These are phyloP conservation scores for Colaptes auratus DNA, from an alignment of 2,113 vertebrate genomes.

Conservation along the genomic window DNA sequence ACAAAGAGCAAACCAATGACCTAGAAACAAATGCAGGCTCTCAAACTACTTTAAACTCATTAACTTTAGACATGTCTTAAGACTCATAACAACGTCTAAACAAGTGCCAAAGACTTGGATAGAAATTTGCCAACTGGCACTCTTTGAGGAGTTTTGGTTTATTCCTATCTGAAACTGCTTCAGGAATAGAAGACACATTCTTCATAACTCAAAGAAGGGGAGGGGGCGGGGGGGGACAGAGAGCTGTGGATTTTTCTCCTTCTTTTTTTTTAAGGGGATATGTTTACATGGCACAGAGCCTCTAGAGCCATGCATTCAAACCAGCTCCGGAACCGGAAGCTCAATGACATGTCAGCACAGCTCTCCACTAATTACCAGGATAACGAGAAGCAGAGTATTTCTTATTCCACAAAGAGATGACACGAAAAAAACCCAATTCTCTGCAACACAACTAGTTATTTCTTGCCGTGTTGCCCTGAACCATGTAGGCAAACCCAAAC, in stretches of 20 bases:
- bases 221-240: not conserved
- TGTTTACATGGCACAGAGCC: conserved; percentile 39
- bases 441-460: not conserved
- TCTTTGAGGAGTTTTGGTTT: not conserved
- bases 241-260: not conserved
- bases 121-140: not conserved
- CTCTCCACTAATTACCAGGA: conserved; percentile 46
- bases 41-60: conserved; percentile 23
- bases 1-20: conserved; percentile 41
- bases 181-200: not conserved
- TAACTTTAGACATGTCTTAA: not conserved
- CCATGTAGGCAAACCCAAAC: not conserved
- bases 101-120: not conserved
- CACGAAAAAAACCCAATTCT: not conserved
- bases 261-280: not conserved
- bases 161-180: not conserved
- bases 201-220: not conserved
- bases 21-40: conserved; percentile 19
- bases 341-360: conserved; percentile 56
- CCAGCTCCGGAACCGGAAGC: conserved; percentile 53
- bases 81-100: not conserved
- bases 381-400: conserved; percentile 46
- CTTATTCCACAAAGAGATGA: not conserved
- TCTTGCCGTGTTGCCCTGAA: not conserved
- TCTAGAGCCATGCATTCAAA: conserved; percentile 10